Conservation (phyloP, 2,888 invertebrate species). For the Trimorus sp. region DNA sequence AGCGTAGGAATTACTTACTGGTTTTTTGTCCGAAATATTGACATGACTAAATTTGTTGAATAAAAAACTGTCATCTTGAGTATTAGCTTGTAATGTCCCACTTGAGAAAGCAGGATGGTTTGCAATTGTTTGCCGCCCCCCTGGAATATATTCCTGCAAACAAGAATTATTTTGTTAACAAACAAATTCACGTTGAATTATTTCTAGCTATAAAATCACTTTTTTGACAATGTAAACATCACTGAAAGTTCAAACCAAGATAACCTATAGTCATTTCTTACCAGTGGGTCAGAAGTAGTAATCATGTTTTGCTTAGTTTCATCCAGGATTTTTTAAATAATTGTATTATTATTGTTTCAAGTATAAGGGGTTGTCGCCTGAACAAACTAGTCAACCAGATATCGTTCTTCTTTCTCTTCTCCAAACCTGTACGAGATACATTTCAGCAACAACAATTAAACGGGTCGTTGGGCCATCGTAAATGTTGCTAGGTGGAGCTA, state of each 20-base stretch:
- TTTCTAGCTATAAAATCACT: too few relatives aligned
- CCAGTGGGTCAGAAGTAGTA: conserved; percentile 95
- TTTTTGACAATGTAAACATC: not conserved
- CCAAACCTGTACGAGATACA: not conserved
- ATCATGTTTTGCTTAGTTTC: conserved; percentile 92
- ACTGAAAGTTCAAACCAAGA: conserved; percentile 11
- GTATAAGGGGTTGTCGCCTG: not conserved
- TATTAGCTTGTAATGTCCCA: conserved; percentile 79
- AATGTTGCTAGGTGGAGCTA: too few relatives aligned
- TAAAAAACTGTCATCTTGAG: conserved; percentile 85
- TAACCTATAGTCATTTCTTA: conserved; percentile 76
- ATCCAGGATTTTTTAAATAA: conserved; percentile 92
- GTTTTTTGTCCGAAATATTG: conserved; percentile 85
- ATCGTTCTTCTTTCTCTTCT: conserved; percentile 1
- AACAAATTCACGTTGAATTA: too few relatives aligned
- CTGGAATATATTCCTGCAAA: conserved; percentile 91
- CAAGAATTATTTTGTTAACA: not conserved
- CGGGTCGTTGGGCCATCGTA: not conserved
- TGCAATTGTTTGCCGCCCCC: conserved; percentile 90
- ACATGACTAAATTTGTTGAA: conserved; percentile 89
- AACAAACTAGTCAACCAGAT: conserved; percentile 15
- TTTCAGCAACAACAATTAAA: not conserved
- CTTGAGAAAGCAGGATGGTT: conserved; percentile 89
- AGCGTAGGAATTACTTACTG: conserved; percentile 70
- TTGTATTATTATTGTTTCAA: conserved; percentile 53